Base-by-base conservation (phyloP, 2,113 vertebrate genomes). In the Pogonocichla stellata region DNA sequence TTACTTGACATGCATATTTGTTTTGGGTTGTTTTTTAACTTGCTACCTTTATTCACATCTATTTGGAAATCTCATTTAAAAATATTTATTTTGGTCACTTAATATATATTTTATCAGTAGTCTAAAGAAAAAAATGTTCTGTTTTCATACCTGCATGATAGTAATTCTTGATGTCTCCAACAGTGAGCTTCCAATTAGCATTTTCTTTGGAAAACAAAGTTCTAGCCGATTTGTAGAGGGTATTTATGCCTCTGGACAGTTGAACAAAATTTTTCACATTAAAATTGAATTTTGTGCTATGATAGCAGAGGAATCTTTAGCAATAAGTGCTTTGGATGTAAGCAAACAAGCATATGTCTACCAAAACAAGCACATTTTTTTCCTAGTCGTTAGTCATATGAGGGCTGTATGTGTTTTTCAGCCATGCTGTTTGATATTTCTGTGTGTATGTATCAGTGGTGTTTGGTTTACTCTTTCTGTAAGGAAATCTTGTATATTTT, bases 341-440 rank as follows among this genome's bases (percentile, higher is more conserved):
- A 51, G 8, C 17, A 80, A 75, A 54, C 7, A 6, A 64, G 15
- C 42, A 4, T 33, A 6, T 34, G 7, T 67, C 5, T 56, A 56
- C 58, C 47, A 53, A 77, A 51, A 25, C 13, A 48, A 67, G 4
- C 11, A 56, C 4, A 6, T 31, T 25, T 54, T 71, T 50, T 33
- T 2, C 8, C 24, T n/a, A n/a, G 16, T n/a, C 5, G 1, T 51
- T 33, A 42, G 24, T 65, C 17, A 10, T n/a, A 12, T 6, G 11
- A 51, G 26, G 28, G 6, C n/a, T 66, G 33, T 22, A 19, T 48
- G 10, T 75, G 36, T 6, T 79, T 86, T 81, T 70, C 43, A 66
- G 29, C 29, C 28, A 12, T 19, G 16, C n/a, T 84, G 4, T 91
- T 84, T 26, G 43, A 2, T 80, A 31, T 54, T 85, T 83, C 23